A percentile compares a stretch with the other conserved stretches of the same genome.
Evolutionary conservation across 2,888 invertebrate species (phyloP).

Genomic region (Aporophyla nigra): DNA sequence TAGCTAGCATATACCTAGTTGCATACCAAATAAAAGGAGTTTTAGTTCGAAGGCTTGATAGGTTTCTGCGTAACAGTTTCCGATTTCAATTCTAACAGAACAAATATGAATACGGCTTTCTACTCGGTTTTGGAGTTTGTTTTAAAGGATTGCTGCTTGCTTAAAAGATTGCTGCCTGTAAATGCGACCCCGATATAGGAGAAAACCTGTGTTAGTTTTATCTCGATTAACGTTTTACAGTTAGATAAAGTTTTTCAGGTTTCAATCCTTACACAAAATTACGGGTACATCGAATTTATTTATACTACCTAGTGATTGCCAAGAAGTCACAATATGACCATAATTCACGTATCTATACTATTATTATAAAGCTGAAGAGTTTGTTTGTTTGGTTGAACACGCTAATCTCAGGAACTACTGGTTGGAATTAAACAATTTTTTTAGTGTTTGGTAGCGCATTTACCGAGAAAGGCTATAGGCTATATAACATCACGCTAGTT

Average conservation of each 20-base stretch:
- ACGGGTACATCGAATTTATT: neutral
- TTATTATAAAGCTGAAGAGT: too few relatives aligned
- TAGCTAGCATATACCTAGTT: neutral
- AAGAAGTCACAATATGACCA: too few relatives aligned
- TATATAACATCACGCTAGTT: too few relatives aligned
- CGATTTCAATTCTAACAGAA: slow-evolving; percentile 22
- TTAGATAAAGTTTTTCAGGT: neutral
- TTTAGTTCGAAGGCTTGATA: neutral
- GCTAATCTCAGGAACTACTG: too few relatives aligned
- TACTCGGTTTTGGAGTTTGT: neutral
- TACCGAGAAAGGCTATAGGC: too few relatives aligned
- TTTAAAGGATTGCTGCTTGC: too few relatives aligned
- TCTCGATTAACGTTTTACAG: neutral
- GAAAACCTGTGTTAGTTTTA: neutral
- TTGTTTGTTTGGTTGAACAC: too few relatives aligned
- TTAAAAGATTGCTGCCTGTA: neutral
- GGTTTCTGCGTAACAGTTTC: neutral
- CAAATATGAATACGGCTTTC: slow-evolving; percentile 23
- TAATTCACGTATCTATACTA: too few relatives aligned
- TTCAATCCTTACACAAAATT: neutral
- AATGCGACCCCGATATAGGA: neutral
- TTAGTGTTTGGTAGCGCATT: too few relatives aligned
- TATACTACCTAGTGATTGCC: neutral
- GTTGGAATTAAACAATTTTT: too few relatives aligned
- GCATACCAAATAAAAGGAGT: neutral